Percentiles rank a stretch among this genome's conserved stretches.
These are phyloP conservation scores for Limnephilus auricula DNA, from an alignment of 2,888 invertebrate genomes.

Conservation along the genomic window DNA sequence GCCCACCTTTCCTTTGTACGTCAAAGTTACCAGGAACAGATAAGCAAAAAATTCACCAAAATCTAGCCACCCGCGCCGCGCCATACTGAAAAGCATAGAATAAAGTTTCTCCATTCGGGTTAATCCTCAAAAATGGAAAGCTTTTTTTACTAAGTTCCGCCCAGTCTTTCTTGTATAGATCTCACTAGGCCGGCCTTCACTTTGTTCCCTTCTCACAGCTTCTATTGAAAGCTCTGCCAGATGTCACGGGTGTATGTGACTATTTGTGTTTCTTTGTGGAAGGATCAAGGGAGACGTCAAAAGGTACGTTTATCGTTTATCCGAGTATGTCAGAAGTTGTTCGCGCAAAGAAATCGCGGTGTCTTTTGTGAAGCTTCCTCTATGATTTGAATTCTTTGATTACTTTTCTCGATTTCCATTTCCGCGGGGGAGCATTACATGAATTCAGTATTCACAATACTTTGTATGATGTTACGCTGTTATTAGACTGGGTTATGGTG, in stretches of 20 bases:
- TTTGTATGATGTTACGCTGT: neutral
- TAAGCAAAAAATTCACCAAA: constrained; percentile 8
- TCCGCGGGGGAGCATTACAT: constrained; percentile 27
- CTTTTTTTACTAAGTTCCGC: constrained; percentile 9
- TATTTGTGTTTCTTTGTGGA: constrained; percentile 51
- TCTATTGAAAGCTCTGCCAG: constrained; percentile 55
- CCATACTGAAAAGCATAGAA: neutral
- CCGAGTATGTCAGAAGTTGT: constrained; percentile 24
- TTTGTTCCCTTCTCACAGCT: constrained; percentile 52
- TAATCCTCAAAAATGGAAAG: neutral
- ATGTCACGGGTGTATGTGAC: constrained; percentile 50
- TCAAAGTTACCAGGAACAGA: constrained; percentile 6
- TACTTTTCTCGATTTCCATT: constrained; percentile 38
- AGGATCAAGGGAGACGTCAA: constrained; percentile 46
- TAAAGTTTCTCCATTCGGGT: neutral
- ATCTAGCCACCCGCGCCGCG: too few relatives aligned
- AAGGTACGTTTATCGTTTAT: constrained; percentile 46
- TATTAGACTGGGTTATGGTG: neutral
- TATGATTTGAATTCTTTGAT: constrained; percentile 44
- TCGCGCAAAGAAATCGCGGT: constrained; percentile 43
- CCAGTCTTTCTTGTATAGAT: neutral
- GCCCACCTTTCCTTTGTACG: constrained; percentile 41
- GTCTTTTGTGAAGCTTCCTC: constrained; percentile 47
- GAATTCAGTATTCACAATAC: constrained; percentile 15
- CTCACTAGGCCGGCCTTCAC: constrained; percentile 39